Base-by-base conservation (phyloP, 2,888 invertebrate species). In the Microctonus hyperodae region DNA sequence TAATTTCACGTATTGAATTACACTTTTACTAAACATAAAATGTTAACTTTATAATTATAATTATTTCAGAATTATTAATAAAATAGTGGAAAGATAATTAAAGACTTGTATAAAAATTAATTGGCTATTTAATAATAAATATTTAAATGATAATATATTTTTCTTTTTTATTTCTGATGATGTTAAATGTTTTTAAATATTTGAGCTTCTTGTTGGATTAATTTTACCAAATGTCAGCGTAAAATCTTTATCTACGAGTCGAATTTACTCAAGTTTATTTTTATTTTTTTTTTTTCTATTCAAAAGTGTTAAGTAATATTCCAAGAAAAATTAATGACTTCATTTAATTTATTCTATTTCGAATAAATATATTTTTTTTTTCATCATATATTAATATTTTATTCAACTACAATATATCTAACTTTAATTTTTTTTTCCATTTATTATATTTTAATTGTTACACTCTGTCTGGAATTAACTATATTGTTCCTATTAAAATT, bases 1-100 rank as follows among this genome's bases (percentile, higher is more conserved):
- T 74, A 79, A 82, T 81, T 82, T 81, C 77, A 75, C 81, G 78
- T 80, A 76, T 82, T 77, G 73, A 73, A 75, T 82, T 81, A 77
- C 58, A 59, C 56, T 68, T 66, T 57, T 64, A 40, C 64, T 23
- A 11, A 3, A n/a, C 3, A n/a, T 53, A n/a, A 23, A 9, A 23
- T 28, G 1, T 13, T 13, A 6, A 13, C 13, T 25, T 9, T 53
- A 25, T 25, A 25, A 10, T 22, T 22, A 13, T 23, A 7, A n/a
- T 13, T 23, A 53, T 53, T 53, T 44, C 40, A 48, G 55, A 66
- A 62, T 44, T 5, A 5, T 28, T 28, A 28, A 28, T 28, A 3
- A 28, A 5, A n/a, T n/a, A n/a, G n/a, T n/a, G n/a, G n/a, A n/a
- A n/a, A n/a, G n/a, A n/a, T n/a, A n/a, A n/a, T n/a, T n/a, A n/a